Percentiles rank a stretch among this genome's conserved stretches.
Conservation (phyloP, 2,888 invertebrate species). For the Sipha maydis region DNA sequence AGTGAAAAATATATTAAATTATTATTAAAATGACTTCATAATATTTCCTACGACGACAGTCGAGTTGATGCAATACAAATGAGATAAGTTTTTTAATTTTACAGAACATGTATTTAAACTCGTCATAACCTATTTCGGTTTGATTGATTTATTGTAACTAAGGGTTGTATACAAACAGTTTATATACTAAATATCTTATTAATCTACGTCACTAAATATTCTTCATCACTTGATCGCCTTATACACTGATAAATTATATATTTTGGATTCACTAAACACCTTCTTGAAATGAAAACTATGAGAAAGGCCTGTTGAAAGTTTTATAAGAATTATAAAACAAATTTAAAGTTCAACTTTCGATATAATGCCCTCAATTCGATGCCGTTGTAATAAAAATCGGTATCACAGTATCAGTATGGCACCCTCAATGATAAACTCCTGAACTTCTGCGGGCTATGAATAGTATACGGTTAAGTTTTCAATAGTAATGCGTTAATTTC, state of each 20-base stretch:
- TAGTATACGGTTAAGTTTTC: background rate
- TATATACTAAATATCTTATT: background rate
- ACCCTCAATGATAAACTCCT: background rate
- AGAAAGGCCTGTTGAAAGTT: background rate
- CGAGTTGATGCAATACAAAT: no score
- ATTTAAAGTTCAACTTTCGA: background rate
- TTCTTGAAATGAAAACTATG: background rate
- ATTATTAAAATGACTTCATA: no score
- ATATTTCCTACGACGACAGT: no score
- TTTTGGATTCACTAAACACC: background rate
- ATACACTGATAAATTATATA: background rate
- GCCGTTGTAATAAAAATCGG: background rate
- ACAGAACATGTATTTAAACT: background rate
- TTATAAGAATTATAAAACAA: background rate
- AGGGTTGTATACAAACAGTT: background rate
- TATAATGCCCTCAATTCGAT: background rate
- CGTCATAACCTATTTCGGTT: background rate
- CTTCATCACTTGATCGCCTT: background rate
- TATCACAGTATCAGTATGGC: background rate
- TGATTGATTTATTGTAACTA: conserved; percentile 1
- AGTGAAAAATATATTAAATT: no score
- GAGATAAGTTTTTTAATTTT: background rate
- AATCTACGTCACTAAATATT: background rate
- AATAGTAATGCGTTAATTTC: no score
- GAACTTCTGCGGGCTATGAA: background rate